Evolutionary conservation across 2,797 vertebrate genomes (phyloP).

Genomic region (Luscinia megarhynchos): DNA sequence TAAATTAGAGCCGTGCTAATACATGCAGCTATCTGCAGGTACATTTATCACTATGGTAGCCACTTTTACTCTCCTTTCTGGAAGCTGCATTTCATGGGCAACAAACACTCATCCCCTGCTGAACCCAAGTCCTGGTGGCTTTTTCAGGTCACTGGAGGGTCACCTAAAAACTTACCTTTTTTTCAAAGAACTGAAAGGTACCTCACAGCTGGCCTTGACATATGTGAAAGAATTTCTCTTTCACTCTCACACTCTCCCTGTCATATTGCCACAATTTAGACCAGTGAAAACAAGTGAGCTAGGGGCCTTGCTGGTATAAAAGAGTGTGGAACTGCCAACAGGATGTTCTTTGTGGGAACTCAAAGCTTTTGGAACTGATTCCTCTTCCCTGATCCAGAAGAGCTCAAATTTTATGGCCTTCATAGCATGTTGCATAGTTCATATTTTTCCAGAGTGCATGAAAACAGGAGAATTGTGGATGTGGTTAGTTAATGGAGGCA

Average conservation of each 20-base stretch:
- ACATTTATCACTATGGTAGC: slow-evolving; percentile 36
- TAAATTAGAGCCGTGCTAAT: slow-evolving; percentile 52
- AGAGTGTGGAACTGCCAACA: slow-evolving; percentile 31
- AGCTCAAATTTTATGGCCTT: slow-evolving; percentile 62
- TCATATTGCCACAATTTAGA: slow-evolving; percentile 7
- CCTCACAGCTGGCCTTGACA: background rate
- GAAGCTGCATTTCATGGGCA: background rate
- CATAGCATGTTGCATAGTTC: slow-evolving; percentile 40
- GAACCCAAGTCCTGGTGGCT: background rate
- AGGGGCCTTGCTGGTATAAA: slow-evolving; percentile 25
- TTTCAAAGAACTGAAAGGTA: background rate
- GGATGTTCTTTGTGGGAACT: slow-evolving; percentile 57
- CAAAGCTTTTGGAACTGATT: slow-evolving; percentile 52
- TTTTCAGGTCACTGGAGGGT: slow-evolving; percentile 5
- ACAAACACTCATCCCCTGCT: background rate
- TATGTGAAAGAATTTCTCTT: background rate
- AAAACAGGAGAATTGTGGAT: slow-evolving; percentile 14
- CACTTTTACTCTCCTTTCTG: background rate
- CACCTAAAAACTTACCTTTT: background rate
- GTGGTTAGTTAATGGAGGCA: slow-evolving; percentile 28
- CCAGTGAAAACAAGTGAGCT: slow-evolving; percentile 37
- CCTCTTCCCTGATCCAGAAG: slow-evolving; percentile 43
- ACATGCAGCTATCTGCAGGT: slow-evolving; percentile 47
- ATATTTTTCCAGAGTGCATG: slow-evolving; percentile 27
- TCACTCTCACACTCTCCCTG: background rate